Evolutionary conservation across 2,113 vertebrate genomes (phyloP).

Genomic region (Probosciger aterrimus): DNA sequence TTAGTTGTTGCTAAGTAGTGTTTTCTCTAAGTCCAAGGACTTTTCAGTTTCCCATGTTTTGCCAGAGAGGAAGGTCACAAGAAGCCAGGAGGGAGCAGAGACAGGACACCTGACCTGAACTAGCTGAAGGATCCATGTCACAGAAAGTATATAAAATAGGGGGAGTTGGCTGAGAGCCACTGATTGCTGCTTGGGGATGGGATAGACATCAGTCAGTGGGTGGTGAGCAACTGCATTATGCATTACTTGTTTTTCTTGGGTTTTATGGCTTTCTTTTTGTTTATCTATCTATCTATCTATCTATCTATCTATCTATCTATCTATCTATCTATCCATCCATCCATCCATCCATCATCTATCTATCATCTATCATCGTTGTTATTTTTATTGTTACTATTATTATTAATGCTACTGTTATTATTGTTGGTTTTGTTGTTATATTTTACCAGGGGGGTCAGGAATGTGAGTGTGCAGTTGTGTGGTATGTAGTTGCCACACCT

Average conservation of each 20-base stretch:
- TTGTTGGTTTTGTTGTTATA: background rate
- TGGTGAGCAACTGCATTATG: background rate
- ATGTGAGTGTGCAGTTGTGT: background rate
- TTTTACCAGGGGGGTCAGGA: background rate
- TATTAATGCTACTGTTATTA: background rate
- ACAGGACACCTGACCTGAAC: background rate
- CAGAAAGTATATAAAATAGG: background rate
- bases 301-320: background rate
- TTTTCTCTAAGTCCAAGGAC: background rate
- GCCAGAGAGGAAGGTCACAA: background rate
- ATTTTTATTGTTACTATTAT: background rate
- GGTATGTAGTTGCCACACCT: background rate
- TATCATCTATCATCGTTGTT: background rate
- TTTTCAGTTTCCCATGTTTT: background rate
- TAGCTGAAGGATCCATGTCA: background rate
- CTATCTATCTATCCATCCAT: background rate
- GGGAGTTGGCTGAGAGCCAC: background rate
- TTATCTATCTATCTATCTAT: too few species aligned
- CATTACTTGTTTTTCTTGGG: background rate
- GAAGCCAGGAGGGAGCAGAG: background rate
- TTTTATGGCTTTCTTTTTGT: background rate
- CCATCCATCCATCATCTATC: background rate
- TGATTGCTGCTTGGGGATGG: background rate
- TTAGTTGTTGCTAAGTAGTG: background rate
- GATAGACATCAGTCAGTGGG: background rate